Evolutionary conservation across 2,797 vertebrate species (phyloP), one percentile per base, ranked within the genome.

Genomic region (Sebastes hopkinsi): DNA sequence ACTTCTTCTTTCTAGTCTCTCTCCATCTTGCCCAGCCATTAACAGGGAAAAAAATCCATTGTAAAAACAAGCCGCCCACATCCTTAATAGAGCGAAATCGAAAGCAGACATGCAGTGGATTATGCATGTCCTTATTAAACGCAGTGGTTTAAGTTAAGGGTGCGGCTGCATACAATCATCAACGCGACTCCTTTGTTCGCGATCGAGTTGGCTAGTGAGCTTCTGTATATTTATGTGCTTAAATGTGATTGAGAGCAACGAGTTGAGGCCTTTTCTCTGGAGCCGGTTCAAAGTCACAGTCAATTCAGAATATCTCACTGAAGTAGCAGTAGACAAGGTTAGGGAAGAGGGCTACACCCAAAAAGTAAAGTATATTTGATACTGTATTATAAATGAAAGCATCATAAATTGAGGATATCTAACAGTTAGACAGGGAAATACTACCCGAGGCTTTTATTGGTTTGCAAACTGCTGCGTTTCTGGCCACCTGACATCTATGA

Each of bases 401-500:
- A 60, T 23, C 8, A 71, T 34, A 23, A 77, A 50, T n/a, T 23
- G 54, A 25, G 11, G 13, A 74, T 36, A 62, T 29, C 34, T 11
- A 42, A 25, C 50, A 22, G 20, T 55, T 22, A 8, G 6, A 32
- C 46, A 55, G 20, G 32, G 14, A 66, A 67, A 59, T 9, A 38
- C 3, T 27, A 56, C 27, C 29, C 7, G 16, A 42, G 13, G 30
- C n/a, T 36, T 58, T 42, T 60, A 20, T 42, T 42, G 52, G 6
- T 62, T 50, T 36, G 20, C 12, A 4, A 79, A 36, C 38, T 64
- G 60, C 50, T 62, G 66, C n/a, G 36, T 77, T 83, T 77, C 70
- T 69, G 60, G 74, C 76, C 86, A 88, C 83, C 83, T 92, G 90
- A 90, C 75, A 46, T 85, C 82, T 42, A 71, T 80, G 80, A 90